Percentiles rank a stretch among this genome's conserved stretches.
Conservation (phyloP, 2,888 invertebrate genomes). For the Sceliomorpha sp. region DNA sequence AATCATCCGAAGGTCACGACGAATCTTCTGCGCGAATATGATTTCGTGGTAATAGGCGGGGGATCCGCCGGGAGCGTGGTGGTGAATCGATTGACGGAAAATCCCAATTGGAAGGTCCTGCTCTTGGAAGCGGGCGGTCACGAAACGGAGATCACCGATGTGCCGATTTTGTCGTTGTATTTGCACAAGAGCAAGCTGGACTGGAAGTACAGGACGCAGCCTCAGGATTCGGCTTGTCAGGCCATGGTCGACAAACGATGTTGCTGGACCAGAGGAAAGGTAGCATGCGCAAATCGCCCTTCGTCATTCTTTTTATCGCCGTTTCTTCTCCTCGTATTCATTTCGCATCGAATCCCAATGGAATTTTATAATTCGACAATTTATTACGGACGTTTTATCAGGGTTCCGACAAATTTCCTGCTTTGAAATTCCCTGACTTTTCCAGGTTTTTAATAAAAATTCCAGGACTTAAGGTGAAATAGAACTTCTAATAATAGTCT, state of each 20-base stretch:
- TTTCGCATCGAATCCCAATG: too few relatives aligned
- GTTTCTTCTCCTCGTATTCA: too few relatives aligned
- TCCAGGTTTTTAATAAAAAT: too few relatives aligned
- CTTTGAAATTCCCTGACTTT: too few relatives aligned
- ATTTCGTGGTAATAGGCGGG: conserved; percentile 91
- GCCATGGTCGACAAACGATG: conserved; percentile 92
- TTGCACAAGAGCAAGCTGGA: conserved; percentile 94
- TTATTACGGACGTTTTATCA: too few relatives aligned
- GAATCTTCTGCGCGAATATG: conserved; percentile 86
- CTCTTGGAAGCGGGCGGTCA: conserved; percentile 93
- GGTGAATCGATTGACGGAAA: conserved; percentile 89
- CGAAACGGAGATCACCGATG: conserved; percentile 92
- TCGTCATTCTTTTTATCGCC: too few relatives aligned
- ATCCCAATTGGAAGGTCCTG: conserved; percentile 89
- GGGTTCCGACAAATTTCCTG: too few relatives aligned
- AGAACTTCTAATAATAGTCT: too few relatives aligned
- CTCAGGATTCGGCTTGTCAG: conserved; percentile 90
- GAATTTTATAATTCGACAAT: too few relatives aligned
- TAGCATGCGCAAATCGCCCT: too few relatives aligned
- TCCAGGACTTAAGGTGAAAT: too few relatives aligned
- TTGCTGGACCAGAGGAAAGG: conserved; percentile 94
- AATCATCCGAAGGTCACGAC: conserved; percentile 86
- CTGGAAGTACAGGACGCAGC: conserved; percentile 95
- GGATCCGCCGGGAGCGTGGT: conserved; percentile 93
- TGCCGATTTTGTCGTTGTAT: conserved; percentile 91